phyloP scores from a whole-genome alignment of 1,140 invertebrate genomes.

The Caenorhabditis remanei region DNA sequence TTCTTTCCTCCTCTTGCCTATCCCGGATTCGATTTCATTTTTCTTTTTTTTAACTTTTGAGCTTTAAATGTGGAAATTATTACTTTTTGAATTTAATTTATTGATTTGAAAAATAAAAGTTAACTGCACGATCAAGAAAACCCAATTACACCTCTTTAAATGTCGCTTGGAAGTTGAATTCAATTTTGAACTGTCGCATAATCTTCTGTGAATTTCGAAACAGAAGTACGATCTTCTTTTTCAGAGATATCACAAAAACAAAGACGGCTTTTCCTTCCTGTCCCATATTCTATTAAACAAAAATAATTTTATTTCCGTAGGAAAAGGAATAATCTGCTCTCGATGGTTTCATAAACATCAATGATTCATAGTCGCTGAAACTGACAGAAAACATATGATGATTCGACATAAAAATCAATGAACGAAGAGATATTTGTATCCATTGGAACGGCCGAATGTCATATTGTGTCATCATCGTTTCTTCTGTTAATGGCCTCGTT shows the following conservation, averaged over 20 bases:
- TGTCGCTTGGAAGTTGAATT: too few relatives aligned
- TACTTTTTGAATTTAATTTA: background rate
- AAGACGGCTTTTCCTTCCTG: background rate
- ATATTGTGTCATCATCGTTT: conserved; percentile 25
- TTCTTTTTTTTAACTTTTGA: background rate
- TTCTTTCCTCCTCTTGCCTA: conserved; percentile 25
- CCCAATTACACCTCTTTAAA: too few relatives aligned
- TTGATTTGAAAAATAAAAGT: too few relatives aligned
- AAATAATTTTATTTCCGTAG: too few relatives aligned
- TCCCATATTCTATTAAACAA: background rate
- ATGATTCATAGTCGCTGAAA: conserved; percentile 16
- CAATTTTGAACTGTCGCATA: too few relatives aligned
- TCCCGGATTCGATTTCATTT: conserved; percentile 22
- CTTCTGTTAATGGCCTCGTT: conserved; percentile 45
- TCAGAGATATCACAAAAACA: background rate
- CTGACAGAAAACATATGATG: conserved; percentile 17
- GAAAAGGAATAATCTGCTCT: too few relatives aligned
- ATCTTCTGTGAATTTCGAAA: too few relatives aligned
- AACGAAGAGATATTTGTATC: background rate
- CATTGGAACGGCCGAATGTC: conserved; percentile 14
- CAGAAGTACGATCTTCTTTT: too few relatives aligned
- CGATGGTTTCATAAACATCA: background rate
- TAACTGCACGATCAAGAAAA: too few relatives aligned
- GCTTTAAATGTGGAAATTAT: background rate
- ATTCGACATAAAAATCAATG: conserved; percentile 39